Evolutionary conservation across 1,140 invertebrate genomes (phyloP), one percentile per base, ranked within the genome.

Genomic region (Chlorops oryzae): DNA sequence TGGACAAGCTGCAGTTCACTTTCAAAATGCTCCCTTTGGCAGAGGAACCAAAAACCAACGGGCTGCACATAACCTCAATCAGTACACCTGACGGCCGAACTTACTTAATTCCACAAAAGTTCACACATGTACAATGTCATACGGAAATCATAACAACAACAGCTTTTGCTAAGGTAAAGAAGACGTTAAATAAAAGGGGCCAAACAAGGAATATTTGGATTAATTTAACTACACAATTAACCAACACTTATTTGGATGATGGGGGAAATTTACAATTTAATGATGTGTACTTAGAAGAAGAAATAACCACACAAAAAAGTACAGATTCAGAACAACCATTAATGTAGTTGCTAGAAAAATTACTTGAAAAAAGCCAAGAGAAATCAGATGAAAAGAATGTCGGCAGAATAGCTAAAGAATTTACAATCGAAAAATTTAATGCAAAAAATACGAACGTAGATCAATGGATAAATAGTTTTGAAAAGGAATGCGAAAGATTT

Each of bases 181-280:
- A 58, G 47, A 43, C 56, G 34, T 43, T 63, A 32, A 56, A 54
- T 49, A 63, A 56, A 58, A 61, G 59, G 55, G 51, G 61, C 37
- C 55, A 65, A 44, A 59, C 35, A 59, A 57, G 62, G 23, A 55
- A 54, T 52, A 47, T 65, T 43, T 67, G 59, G 61, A 65, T 65
- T 9, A 46, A 46, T 12, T 32, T 65, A 45, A 60, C 22, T 25
- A 2, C 17, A 20, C 51, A 61, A 12, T 35, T 67, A 32, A 47
- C 41, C 12, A 53, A 59, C 50, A 48, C 45, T 10, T 65, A 67
- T 34, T 53, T 65, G 37, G 62, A 65, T 56, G 58, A 58, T 52
- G 55, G 55, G 41, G 61, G 52, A 34, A 68, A 68, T 40, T 5
- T 63, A 51, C 61, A 65, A 51, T 63, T 65, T 46, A 50, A 57